Conservation (phyloP, 2,113 vertebrate species). For the Chelonoidis abingdonii region DNA sequence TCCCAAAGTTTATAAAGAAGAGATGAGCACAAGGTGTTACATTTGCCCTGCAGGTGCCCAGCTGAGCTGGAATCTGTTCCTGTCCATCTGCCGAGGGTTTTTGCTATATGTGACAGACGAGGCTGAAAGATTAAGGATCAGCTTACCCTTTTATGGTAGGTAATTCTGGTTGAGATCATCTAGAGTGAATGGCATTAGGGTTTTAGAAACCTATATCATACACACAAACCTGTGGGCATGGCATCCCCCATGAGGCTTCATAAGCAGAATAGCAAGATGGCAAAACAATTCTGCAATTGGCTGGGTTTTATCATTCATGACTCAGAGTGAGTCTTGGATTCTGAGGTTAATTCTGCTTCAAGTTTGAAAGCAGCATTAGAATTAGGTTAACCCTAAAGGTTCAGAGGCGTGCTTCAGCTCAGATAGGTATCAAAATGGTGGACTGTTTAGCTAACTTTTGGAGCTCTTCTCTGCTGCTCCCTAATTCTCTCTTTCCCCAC, state of each 20-base stretch:
- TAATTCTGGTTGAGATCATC: background rate
- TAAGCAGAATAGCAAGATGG: background rate
- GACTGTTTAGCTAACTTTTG: background rate
- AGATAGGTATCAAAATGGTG: background rate
- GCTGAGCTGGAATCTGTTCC: slow-evolving; percentile 51
- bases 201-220: background rate
- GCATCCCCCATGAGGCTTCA: background rate
- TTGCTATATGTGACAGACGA: slow-evolving; percentile 36
- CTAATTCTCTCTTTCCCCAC: background rate
- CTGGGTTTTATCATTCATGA: background rate
- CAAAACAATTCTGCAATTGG: background rate
- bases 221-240: background rate
- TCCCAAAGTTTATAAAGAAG: slow-evolving; percentile 11
- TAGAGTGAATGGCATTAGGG: background rate
- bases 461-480: background rate
- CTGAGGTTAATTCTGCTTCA: background rate
- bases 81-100: slow-evolving; percentile 45
- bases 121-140: slow-evolving; percentile 23
- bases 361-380: background rate
- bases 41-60: slow-evolving; percentile 67
- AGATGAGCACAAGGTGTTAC: slow-evolving; percentile 52
- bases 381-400: background rate
- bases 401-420: background rate
- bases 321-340: background rate
- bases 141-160: background rate